These are phyloP conservation scores for Drosophila trichaetosa DNA, from an alignment of 2,888 invertebrate genomes.

Conservation along the genomic window DNA sequence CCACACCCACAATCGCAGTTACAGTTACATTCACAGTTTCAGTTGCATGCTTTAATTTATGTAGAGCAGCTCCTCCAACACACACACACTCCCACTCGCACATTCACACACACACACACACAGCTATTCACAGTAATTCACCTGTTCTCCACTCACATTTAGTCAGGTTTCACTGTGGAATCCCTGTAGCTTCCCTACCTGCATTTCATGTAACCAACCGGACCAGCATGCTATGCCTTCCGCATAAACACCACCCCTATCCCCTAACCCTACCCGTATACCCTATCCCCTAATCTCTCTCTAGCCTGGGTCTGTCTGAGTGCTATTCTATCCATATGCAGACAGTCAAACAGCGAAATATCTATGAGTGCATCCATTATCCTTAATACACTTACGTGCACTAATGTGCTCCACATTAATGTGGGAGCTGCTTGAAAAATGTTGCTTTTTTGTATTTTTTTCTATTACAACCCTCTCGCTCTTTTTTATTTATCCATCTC, in stretches of 20 bases:
- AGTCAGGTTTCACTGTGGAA: constrained; percentile 16
- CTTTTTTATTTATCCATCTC: constrained; percentile 9
- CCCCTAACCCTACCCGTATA: neutral
- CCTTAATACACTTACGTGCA: constrained; percentile 78
- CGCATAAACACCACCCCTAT: constrained; percentile 12
- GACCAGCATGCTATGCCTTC: constrained; percentile 47
- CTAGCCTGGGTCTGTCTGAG: neutral
- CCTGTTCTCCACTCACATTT: constrained; percentile 4
- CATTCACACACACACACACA: constrained; percentile 1
- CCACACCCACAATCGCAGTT: constrained; percentile 3
- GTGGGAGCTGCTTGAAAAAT: constrained; percentile 70
- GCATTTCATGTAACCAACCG: constrained; percentile 58
- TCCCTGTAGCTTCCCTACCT: constrained; percentile 7
- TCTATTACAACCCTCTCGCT: neutral
- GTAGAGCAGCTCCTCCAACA: constrained; percentile 28
- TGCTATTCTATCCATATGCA: constrained; percentile 51
- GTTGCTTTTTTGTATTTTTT: constrained; percentile 36
- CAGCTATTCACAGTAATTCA: constrained; percentile 21
- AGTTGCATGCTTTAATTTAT: constrained; percentile 45
- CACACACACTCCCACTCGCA: constrained; percentile 1
- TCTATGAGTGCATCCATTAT: constrained; percentile 81
- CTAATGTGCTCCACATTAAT: constrained; percentile 73
- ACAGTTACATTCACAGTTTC: neutral
- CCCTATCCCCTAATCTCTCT: neutral
- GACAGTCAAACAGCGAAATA: constrained; percentile 65